Conservation (phyloP, 2,888 invertebrate genomes). For the Nephrotoma flavescens region DNA sequence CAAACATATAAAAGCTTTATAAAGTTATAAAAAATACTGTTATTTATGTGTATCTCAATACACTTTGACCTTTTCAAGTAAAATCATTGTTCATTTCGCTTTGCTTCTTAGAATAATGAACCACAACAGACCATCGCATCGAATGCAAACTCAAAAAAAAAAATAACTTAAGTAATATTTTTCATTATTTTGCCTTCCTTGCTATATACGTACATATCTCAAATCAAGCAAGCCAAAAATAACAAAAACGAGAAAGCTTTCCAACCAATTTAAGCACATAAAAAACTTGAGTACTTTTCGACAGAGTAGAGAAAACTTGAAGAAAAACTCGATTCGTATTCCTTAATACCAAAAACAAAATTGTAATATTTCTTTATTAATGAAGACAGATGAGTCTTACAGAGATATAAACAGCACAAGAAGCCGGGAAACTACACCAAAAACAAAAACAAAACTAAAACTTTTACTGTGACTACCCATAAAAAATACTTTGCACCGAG, state of each 20-base stretch:
- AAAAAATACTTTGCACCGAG: neutral
- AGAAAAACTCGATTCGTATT: neutral
- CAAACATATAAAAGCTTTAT: too few species aligned
- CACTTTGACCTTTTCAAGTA: neutral
- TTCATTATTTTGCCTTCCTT: neutral
- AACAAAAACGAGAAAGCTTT: neutral
- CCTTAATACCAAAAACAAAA: neutral
- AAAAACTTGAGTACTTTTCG: neutral
- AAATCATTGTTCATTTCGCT: neutral
- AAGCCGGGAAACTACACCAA: neutral
- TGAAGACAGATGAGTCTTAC: neutral
- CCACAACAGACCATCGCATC: neutral
- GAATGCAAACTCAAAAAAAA: neutral
- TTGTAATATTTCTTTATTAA: neutral
- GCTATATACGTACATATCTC: neutral
- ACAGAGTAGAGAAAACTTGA: neutral
- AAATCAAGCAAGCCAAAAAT: neutral
- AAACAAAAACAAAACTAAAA: neutral
- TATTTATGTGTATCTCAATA: neutral
- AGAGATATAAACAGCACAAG: neutral
- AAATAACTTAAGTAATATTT: neutral
- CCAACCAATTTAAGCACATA: neutral
- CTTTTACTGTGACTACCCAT: neutral
- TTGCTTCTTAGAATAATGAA: neutral
- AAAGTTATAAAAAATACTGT: too few species aligned